A percentile compares a stretch with the other conserved stretches of the same genome.
Conservation (phyloP, 2,888 invertebrate species). For the Sphaerophoria rueppellii region DNA sequence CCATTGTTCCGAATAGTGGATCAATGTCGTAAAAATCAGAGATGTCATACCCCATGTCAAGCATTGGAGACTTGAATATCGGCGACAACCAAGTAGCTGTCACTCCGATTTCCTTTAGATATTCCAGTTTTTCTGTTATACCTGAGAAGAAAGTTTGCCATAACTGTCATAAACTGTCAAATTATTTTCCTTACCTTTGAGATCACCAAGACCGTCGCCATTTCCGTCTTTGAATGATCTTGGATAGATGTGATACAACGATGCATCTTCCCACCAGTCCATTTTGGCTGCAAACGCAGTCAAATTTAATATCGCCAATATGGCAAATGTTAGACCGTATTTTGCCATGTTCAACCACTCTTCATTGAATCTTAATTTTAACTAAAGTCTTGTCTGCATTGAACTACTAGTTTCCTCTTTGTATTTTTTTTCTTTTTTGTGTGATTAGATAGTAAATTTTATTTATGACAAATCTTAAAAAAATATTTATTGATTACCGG, state of each 20-base stretch:
- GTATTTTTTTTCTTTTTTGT: too few relatives aligned
- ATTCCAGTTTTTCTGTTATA: slow-evolving; percentile 85
- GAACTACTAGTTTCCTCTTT: too few relatives aligned
- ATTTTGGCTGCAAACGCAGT: slow-evolving; percentile 57
- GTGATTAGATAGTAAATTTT: too few relatives aligned
- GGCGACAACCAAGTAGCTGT: slow-evolving; percentile 89
- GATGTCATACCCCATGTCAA: slow-evolving; percentile 91
- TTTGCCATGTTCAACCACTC: slow-evolving; percentile 12
- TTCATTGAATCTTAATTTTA: background rate
- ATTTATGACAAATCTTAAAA: too few relatives aligned
- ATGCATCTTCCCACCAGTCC: slow-evolving; percentile 93
- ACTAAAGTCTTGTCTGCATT: background rate
- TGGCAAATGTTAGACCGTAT: background rate
- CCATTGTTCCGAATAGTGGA: slow-evolving; percentile 85
- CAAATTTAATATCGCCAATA: slow-evolving; percentile 8
- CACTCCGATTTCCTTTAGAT: slow-evolving; percentile 87
- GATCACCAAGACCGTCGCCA: slow-evolving; percentile 92
- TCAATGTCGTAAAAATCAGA: slow-evolving; percentile 87
- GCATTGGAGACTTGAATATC: slow-evolving; percentile 88
- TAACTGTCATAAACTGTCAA: too few relatives aligned
- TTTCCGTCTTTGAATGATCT: slow-evolving; percentile 92
- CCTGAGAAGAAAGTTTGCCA: slow-evolving; percentile 80
- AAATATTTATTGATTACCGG: too few relatives aligned
- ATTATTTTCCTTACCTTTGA: slow-evolving; percentile 84
- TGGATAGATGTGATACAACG: slow-evolving; percentile 93